Conservation (phyloP, 2,113 vertebrate genomes). For the Ctenodactylus gundi region DNA sequence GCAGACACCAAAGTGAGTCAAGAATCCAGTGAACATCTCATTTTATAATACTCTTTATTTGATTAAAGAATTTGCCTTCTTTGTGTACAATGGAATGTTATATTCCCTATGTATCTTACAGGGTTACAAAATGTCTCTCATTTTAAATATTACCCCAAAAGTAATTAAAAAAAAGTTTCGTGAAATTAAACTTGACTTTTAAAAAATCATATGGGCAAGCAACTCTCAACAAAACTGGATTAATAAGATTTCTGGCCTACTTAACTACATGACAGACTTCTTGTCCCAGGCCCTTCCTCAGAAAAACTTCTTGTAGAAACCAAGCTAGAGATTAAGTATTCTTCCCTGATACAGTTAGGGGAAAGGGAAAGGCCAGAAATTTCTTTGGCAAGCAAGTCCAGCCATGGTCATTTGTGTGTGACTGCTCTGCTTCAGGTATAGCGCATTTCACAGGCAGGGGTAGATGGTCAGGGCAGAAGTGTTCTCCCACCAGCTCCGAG, state of each 20-base stretch:
- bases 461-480: not conserved
- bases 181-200: slow-evolving; percentile 80
- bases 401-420: not conserved
- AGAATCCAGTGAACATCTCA: slow-evolving; percentile 49
- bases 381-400: slow-evolving; percentile 79
- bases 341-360: slow-evolving; percentile 53
- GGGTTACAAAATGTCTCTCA: slow-evolving; percentile 89
- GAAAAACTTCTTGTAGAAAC: slow-evolving; percentile 52
- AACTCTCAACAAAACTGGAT: slow-evolving; percentile 62
- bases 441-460: not conserved
- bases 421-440: not conserved
- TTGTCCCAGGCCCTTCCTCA: slow-evolving; percentile 55
- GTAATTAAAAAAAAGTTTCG: slow-evolving; percentile 77
- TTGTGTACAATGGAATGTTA: slow-evolving; percentile 93
- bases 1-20: slow-evolving; percentile 39
- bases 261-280: slow-evolving; percentile 60
- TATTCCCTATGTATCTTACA: slow-evolving; percentile 87
- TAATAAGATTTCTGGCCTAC: slow-evolving; percentile 63
- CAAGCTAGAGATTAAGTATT: slow-evolving; percentile 54
- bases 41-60: slow-evolving; percentile 93
- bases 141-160: slow-evolving; percentile 82
- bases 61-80: slow-evolving; percentile 88
- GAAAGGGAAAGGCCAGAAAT: slow-evolving; percentile 73
- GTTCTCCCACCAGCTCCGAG: not conserved
- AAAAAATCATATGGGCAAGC: slow-evolving; percentile 86